Conservation (phyloP, 2,888 invertebrate genomes). For the Aphidoletes aphidimyza region DNA sequence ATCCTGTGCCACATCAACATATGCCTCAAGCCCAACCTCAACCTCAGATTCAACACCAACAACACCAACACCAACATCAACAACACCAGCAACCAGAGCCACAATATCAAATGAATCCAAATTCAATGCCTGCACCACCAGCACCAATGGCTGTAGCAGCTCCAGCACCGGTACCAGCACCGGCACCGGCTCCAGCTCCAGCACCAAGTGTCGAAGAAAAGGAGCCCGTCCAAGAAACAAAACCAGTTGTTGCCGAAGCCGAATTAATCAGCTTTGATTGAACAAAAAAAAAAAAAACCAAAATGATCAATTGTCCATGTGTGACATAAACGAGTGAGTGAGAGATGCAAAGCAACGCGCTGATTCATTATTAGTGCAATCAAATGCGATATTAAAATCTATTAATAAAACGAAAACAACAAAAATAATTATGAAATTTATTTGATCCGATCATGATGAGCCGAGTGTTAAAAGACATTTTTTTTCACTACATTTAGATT, state of each 20-base stretch:
- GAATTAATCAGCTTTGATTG: conserved; percentile 87
- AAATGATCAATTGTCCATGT: no score
- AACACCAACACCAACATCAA: conserved; percentile 58
- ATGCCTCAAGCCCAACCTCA: conserved; percentile 62
- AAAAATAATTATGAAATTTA: no score
- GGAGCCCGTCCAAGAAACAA: conserved; percentile 58
- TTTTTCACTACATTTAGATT: no score
- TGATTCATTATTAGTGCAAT: no score
- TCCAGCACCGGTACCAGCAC: conserved; percentile 57
- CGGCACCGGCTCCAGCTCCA: conserved; percentile 58
- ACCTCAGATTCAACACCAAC: conserved; percentile 60
- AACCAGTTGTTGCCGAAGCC: conserved; percentile 66
- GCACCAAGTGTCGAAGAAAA: not conserved
- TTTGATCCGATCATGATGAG: no score
- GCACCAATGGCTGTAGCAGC: conserved; percentile 57
- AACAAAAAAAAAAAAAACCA: conserved; percentile 61
- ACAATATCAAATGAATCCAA: no score
- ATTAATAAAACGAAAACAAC: no score
- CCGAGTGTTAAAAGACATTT: no score
- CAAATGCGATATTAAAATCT: no score
- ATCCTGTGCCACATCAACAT: no score
- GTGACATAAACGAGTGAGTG: no score
- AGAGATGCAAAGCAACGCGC: no score
- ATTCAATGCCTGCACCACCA: not conserved
- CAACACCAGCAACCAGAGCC: conserved; percentile 57